Evolutionary conservation across 1,140 invertebrate genomes (phyloP).

Genomic region (Drosophila mojavensis): DNA sequence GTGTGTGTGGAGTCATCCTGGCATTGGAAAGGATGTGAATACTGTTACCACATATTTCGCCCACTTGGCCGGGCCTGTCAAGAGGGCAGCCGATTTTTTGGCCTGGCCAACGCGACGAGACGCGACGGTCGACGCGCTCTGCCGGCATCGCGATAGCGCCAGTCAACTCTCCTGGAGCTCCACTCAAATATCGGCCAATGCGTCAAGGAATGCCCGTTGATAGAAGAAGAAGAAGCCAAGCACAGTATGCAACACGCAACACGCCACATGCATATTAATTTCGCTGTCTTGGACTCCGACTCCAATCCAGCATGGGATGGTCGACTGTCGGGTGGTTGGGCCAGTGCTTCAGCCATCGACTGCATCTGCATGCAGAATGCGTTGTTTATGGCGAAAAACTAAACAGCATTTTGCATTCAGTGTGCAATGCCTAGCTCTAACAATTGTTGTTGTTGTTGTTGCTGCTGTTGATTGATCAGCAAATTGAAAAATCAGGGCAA

Average conservation of each 20-base stretch:
- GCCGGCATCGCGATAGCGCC: constrained; percentile 75
- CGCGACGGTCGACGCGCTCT: constrained; percentile 29
- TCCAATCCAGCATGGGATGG: constrained; percentile 15
- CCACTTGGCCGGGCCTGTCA: constrained; percentile 31
- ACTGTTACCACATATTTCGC: constrained; percentile 49
- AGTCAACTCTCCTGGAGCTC: constrained; percentile 49
- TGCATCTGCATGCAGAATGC: constrained; percentile 47
- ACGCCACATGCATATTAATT: constrained; percentile 64
- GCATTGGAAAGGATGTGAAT: constrained; percentile 58
- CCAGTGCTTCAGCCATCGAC: constrained; percentile 6
- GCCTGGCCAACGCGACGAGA: background rate
- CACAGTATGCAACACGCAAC: constrained; percentile 36
- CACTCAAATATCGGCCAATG: constrained; percentile 69
- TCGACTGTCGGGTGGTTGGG: constrained; percentile 31
- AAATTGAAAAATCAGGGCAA: constrained; percentile 70
- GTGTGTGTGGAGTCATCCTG: constrained; percentile 55
- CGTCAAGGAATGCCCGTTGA: constrained; percentile 57
- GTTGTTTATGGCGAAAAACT: constrained; percentile 46
- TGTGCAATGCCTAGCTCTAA: constrained; percentile 14
- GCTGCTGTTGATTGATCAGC: constrained; percentile 40
- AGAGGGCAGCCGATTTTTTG: constrained; percentile 60
- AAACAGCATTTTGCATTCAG: constrained; percentile 54
- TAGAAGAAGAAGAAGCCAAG: constrained; percentile 18
- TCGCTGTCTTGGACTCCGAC: constrained; percentile 33
- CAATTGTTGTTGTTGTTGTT: background rate